A percentile compares a stretch with the other conserved stretches of the same genome.
These are phyloP conservation scores for Pseudoips prasinana DNA, from an alignment of 2,888 invertebrate species.

Conservation along the genomic window DNA sequence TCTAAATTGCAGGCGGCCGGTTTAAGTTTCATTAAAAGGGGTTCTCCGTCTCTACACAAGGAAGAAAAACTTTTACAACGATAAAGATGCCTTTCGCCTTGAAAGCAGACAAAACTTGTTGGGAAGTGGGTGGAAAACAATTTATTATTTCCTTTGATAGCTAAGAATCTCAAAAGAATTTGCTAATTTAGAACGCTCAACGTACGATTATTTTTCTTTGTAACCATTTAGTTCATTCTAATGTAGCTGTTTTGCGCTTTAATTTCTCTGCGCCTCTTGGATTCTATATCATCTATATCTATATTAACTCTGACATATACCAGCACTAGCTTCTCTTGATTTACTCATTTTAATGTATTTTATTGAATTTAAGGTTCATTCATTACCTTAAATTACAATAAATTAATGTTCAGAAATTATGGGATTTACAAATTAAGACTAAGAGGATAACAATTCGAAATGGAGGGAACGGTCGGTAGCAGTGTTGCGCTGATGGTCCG, in stretches of 20 bases:
- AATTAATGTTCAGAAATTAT: not conserved
- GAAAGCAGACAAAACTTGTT: slow-evolving; percentile 59
- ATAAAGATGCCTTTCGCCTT: slow-evolving; percentile 73
- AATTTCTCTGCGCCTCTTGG: too few relatives aligned
- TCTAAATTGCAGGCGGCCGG: slow-evolving; percentile 65
- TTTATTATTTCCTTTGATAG: slow-evolving; percentile 62
- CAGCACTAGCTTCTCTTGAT: too few relatives aligned
- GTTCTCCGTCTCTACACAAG: slow-evolving; percentile 52
- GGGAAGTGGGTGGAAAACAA: slow-evolving; percentile 58
- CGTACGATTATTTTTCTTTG: slow-evolving; percentile 24
- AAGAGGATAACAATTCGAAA: slow-evolving; percentile 54
- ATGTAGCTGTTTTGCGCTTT: slow-evolving; percentile 5
- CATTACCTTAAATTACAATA: too few relatives aligned
- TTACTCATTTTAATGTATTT: too few relatives aligned
- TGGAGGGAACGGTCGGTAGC: slow-evolving; percentile 54
- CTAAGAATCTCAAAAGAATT: slow-evolving; percentile 47
- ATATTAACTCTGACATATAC: too few relatives aligned
- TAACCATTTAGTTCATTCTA: slow-evolving; percentile 19
- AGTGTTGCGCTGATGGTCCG: slow-evolving; percentile 56
- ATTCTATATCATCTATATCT: too few relatives aligned
- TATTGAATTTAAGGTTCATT: too few relatives aligned
- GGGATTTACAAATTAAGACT: slow-evolving; percentile 30
- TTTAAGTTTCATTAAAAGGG: slow-evolving; percentile 73
- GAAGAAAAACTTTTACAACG: slow-evolving; percentile 70
- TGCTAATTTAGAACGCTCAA: slow-evolving; percentile 45